Percentiles rank a stretch among this genome's conserved stretches.
Evolutionary conservation across 2,888 invertebrate species (phyloP).

Genomic region (Campoplex nolae): DNA sequence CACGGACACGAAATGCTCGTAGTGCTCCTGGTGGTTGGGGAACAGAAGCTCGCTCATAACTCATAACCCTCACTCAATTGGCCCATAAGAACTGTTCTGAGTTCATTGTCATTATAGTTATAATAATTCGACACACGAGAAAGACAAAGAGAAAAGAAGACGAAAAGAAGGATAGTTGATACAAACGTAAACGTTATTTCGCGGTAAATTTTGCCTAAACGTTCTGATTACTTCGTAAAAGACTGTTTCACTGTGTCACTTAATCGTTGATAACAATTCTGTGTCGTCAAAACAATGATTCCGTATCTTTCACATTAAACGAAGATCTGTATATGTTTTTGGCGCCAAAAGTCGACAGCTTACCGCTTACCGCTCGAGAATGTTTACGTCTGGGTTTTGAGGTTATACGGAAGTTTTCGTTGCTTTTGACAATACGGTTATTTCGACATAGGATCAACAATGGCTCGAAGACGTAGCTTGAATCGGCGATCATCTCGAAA

Average conservation of each 20-base stretch:
- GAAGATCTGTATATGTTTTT: background rate
- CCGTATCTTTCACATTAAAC: background rate
- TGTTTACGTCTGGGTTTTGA: slow-evolving; percentile 2
- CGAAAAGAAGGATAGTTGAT: background rate
- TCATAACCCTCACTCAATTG: no score
- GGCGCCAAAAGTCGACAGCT: background rate
- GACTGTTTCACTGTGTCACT: no score
- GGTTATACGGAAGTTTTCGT: background rate
- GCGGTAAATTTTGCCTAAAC: background rate
- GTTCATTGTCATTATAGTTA: background rate
- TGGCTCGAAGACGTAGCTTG: slow-evolving; percentile 65
- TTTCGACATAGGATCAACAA: slow-evolving; percentile 16
- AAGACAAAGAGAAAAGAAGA: no score
- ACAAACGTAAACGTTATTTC: background rate
- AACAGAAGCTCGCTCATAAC: no score
- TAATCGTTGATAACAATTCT: background rate
- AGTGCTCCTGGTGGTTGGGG: no score
- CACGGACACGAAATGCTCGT: no score
- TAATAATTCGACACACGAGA: background rate
- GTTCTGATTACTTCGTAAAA: no score
- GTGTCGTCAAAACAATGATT: background rate
- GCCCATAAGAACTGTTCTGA: no score
- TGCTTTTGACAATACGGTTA: background rate
- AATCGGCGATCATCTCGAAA: slow-evolving; percentile 63
- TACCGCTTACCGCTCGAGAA: background rate